Evolutionary conservation across 2,113 vertebrate species (phyloP), one percentile per base, ranked within the genome.

Genomic region (Raja brachyura): DNA sequence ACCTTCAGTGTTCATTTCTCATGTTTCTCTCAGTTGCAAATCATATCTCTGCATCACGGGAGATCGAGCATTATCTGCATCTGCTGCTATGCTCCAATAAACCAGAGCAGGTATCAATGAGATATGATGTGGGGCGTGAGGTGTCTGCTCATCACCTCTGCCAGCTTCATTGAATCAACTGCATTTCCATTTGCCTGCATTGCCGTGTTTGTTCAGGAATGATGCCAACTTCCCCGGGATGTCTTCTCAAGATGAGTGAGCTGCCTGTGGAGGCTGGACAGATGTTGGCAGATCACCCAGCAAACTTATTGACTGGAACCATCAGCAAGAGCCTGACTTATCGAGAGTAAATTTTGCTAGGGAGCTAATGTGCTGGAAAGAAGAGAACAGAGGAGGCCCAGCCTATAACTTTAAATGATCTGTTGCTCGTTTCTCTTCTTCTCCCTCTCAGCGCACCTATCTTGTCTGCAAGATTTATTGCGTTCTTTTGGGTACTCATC

Each of bases 321-420:
- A n/a, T 86, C 81, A 28, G 28, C n/a, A 59, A 59, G 81, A 86
- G 81, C 54, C 4, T 4, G 6, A 28, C 25, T 61, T n/a, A 9
- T 86, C 31, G 39, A 66, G 33, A 59, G 14, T 48, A 20, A 63
- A 90, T 22, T 18, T n/a, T 39, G 63, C 9, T 39, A 70, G 63
- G 48, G 33, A 90, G 66, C 9, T 31, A 70, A 70, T 25, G 66
- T 90, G 88, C 88, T 90, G 66, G 63, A 90, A 90, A 48, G 88
- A 90, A 70, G 39, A 68, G 31, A 39, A 18, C 70, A 63, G 39
- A 70, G 22, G 3, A 68, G 13, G 31, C 33, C n/a, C 31, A 68
- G 66, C 22, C 33, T 33, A 90, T 70, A 70, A 70, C 68, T 70
- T 16, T 90, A 61, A 90, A 68, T 68, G 88, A 70, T 39, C 22